These are phyloP conservation scores for Bradypus variegatus DNA, from an alignment of 2,797 vertebrate genomes.

Conservation along the genomic window DNA sequence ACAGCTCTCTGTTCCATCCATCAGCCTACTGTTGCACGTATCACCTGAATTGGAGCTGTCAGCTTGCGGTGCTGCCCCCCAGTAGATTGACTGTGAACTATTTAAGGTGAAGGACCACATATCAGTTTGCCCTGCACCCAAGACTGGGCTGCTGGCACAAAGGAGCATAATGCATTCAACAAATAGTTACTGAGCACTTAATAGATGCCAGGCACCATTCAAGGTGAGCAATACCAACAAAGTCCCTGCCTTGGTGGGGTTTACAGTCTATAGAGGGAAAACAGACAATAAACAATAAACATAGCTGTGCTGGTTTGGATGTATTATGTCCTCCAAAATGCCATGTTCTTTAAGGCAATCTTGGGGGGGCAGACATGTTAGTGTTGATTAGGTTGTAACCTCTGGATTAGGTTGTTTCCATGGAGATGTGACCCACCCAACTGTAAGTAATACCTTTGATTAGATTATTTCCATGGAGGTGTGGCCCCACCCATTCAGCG, in stretches of 20 bases:
- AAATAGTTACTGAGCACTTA: neutral
- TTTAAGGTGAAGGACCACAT: neutral
- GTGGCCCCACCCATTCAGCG: too few relatives aligned
- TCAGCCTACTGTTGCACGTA: accelerated
- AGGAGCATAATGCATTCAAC: neutral
- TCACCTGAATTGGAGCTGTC: too few relatives aligned
- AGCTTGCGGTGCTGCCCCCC: neutral
- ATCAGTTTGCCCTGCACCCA: neutral
- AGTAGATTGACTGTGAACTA: neutral
- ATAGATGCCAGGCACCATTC: neutral
- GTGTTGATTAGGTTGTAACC: too few relatives aligned
- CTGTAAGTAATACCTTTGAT: too few relatives aligned
- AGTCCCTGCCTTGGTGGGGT: neutral
- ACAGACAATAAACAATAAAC: neutral
- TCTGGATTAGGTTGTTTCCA: too few relatives aligned
- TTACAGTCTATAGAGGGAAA: neutral
- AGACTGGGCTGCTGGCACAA: too few relatives aligned
- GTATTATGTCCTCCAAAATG: too few relatives aligned
- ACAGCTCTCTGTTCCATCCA: neutral
- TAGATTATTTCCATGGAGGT: too few relatives aligned
- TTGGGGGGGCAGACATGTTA: too few relatives aligned
- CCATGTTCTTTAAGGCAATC: too few relatives aligned
- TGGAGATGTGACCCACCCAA: too few relatives aligned
- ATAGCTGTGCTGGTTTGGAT: too few relatives aligned
- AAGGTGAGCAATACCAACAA: neutral